phyloP scores from a whole-genome alignment of 2,797 vertebrate species.

The Neosilurus mollespiculum region DNA sequence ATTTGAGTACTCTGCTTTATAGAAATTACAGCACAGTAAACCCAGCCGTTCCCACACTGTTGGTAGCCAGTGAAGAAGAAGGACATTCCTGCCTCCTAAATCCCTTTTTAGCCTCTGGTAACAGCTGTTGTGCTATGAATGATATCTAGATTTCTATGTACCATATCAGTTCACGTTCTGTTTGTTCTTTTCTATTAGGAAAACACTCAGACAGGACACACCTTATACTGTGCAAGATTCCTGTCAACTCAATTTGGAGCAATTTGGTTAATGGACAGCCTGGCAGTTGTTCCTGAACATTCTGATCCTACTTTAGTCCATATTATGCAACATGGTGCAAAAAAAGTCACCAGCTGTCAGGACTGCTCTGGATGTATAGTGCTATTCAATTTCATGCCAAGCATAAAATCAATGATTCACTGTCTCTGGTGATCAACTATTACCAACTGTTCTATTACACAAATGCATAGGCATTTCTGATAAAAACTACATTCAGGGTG shows the following conservation, averaged over 20 bases:
- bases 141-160: background rate
- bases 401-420: slow-evolving; percentile 17
- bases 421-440: background rate
- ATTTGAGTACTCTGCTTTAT: background rate
- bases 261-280: slow-evolving; percentile 24
- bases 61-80: background rate
- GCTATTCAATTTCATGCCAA: background rate
- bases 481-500: background rate
- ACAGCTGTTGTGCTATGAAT: slow-evolving; percentile 7
- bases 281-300: slow-evolving; percentile 13
- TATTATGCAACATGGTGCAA: background rate
- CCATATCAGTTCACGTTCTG: background rate
- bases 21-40: background rate
- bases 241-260: background rate
- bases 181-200: background rate
- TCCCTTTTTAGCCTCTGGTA: background rate
- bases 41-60: background rate
- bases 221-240: background rate
- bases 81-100: background rate
- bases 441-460: slow-evolving; percentile 3
- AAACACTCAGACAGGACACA: background rate
- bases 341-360: background rate
- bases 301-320: background rate
- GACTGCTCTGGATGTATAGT: background rate
- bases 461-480: slow-evolving; percentile 13